A percentile compares a stretch with the other conserved stretches of the same genome.
These are phyloP conservation scores for Xylota sylvarum DNA, from an alignment of 2,888 invertebrate genomes.

Conservation along the genomic window DNA sequence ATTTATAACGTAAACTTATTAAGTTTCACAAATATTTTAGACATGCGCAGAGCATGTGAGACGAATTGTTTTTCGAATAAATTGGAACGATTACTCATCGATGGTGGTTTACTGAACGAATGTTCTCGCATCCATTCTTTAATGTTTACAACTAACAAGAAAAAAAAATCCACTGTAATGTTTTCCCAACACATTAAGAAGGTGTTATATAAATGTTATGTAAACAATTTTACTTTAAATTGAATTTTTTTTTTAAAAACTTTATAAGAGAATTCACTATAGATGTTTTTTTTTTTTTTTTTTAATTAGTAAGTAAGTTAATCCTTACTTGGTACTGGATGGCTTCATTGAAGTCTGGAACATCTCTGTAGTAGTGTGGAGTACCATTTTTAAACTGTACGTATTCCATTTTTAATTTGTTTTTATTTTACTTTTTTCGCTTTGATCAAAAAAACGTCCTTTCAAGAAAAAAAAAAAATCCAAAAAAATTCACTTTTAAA, in stretches of 20 bases:
- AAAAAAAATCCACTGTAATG: constrained; percentile 34
- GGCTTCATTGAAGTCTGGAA: constrained; percentile 83
- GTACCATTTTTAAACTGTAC: constrained; percentile 85
- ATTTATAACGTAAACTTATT: constrained; percentile 71
- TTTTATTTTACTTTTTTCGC: constrained; percentile 64
- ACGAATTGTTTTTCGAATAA: constrained; percentile 39
- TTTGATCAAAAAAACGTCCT: constrained; percentile 68
- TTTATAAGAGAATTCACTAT: not conserved
- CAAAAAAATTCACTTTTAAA: constrained; percentile 43
- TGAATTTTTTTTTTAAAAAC: not conserved
- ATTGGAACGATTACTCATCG: constrained; percentile 61
- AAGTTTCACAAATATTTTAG: constrained; percentile 57
- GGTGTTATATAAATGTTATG: constrained; percentile 72
- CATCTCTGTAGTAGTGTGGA: constrained; percentile 84
- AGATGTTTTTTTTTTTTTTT: not conserved
- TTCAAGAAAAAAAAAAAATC: constrained; percentile 60
- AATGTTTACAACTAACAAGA: constrained; percentile 49
- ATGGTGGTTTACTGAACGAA: constrained; percentile 44
- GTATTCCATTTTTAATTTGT: constrained; percentile 83
- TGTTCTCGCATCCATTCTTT: constrained; percentile 43
- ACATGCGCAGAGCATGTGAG: constrained; percentile 48
- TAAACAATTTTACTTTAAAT: constrained; percentile 51
- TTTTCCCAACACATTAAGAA: constrained; percentile 42
- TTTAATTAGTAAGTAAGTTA: constrained; percentile 31
- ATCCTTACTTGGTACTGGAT: constrained; percentile 85